A percentile compares a stretch with the other conserved stretches of the same genome.
Evolutionary conservation across 2,888 invertebrate species (phyloP).

Genomic region (Napeogenes sylphis): DNA sequence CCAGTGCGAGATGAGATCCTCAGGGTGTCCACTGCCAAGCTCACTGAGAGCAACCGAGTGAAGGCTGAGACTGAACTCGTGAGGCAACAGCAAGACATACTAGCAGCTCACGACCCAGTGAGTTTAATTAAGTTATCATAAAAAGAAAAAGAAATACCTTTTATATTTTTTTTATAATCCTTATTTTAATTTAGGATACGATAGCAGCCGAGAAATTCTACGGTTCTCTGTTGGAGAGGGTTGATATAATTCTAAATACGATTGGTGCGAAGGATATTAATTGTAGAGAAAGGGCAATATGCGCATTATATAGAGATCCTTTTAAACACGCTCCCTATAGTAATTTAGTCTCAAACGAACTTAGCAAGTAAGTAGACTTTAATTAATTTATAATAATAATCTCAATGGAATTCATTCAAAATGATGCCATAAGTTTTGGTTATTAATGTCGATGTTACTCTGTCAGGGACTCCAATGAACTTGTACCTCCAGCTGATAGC

Average conservation of each 20-base stretch:
- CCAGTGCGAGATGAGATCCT: conserved; percentile 65
- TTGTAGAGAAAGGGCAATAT: conserved; percentile 88
- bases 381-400: not conserved
- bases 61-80: conserved; percentile 77
- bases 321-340: conserved; percentile 89
- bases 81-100: conserved; percentile 78
- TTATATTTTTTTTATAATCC: too few relatives aligned
- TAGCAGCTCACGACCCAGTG: conserved; percentile 70
- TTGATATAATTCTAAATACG: conserved; percentile 84
- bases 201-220: conserved; percentile 81
- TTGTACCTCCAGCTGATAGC: conserved; percentile 83
- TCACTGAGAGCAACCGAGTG: conserved; percentile 76
- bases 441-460: not conserved
- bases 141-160: too few relatives aligned
- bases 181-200: conserved; percentile 51
- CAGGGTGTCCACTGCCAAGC: conserved; percentile 70
- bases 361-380: conserved; percentile 85
- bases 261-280: conserved; percentile 83
- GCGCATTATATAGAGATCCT: conserved; percentile 91
- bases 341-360: conserved; percentile 89
- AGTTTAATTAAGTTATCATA: conserved; percentile 25
- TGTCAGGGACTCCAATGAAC: conserved; percentile 86
- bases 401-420: not conserved
- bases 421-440: not conserved
- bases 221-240: conserved; percentile 85